phyloP scores from a whole-genome alignment of 2,113 vertebrate genomes.

The Strigops habroptila region DNA sequence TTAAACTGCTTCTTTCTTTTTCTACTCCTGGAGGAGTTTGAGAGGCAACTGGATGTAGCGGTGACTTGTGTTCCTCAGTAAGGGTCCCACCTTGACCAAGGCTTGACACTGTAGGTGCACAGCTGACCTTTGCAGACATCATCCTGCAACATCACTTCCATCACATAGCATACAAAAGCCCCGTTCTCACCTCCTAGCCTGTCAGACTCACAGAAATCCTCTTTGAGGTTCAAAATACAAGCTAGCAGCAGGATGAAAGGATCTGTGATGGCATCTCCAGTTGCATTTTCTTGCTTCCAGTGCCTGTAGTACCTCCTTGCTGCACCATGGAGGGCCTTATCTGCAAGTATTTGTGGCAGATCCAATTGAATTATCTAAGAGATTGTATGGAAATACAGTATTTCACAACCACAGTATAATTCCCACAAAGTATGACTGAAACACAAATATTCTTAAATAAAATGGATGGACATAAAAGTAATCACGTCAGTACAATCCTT shows the following conservation, averaged over 20 bases:
- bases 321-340: background rate
- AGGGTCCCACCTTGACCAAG: background rate
- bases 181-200: background rate
- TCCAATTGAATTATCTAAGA: background rate
- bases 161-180: background rate
- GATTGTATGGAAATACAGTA: background rate
- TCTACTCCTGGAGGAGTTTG: background rate
- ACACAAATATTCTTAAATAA: background rate
- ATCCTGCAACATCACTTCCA: background rate
- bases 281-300: background rate
- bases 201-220: background rate
- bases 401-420: background rate
- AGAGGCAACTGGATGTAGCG: rapidly evolving
- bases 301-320: background rate
- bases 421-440: background rate
- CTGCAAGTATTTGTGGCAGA: background rate
- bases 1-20: background rate
- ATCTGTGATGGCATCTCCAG: background rate
- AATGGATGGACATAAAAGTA: background rate
- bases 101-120: background rate
- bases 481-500: background rate
- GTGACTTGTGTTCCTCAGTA: background rate
- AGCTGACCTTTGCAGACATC: background rate
- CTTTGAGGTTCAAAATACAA: background rate
- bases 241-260: background rate